Conservation (phyloP, 1,140 invertebrate species). For the Probaryconus sp. region DNA sequence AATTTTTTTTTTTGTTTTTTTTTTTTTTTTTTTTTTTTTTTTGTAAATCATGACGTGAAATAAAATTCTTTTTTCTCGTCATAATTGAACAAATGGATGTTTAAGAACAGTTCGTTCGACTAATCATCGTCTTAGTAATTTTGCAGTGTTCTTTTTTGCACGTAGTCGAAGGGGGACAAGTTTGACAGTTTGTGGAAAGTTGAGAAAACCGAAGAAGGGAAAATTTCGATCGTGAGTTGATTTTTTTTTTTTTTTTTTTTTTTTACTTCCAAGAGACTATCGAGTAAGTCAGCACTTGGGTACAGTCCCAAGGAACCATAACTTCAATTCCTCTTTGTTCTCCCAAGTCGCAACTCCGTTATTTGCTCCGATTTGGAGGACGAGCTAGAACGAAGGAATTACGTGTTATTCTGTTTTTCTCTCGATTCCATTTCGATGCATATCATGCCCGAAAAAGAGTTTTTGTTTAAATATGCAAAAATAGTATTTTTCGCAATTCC, state of each 20-base stretch:
- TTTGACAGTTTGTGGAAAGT: constrained; percentile 22
- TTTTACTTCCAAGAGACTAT: too few species aligned
- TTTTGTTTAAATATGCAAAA: constrained; percentile 29
- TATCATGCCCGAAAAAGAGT: constrained; percentile 8
- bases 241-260: too few species aligned
- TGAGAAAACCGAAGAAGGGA: constrained; percentile 2
- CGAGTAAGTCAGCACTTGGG: constrained; percentile 23
- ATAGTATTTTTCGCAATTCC: constrained; percentile 11
- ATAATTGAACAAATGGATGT: too few species aligned
- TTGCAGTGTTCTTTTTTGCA: too few species aligned
- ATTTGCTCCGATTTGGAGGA: constrained; percentile 17
- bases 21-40: too few species aligned
- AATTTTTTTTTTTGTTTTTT: too few species aligned
- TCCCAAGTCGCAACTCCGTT: constrained; percentile 5
- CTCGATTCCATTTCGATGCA: constrained; percentile 16
- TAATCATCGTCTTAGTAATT: too few species aligned
- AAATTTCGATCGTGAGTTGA: constrained; percentile 17
- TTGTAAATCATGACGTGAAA: too few species aligned
- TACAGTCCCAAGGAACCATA: constrained; percentile 10
- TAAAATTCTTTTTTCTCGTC: too few species aligned
- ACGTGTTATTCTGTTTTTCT: background rate
- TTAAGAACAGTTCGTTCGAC: too few species aligned
- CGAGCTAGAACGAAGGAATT: background rate
- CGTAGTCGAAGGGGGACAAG: constrained; percentile 18
- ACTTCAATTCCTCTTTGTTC: constrained; percentile 23